phyloP scores from a whole-genome alignment of 2,888 invertebrate genomes.

The Eupeodes latifasciatus region DNA sequence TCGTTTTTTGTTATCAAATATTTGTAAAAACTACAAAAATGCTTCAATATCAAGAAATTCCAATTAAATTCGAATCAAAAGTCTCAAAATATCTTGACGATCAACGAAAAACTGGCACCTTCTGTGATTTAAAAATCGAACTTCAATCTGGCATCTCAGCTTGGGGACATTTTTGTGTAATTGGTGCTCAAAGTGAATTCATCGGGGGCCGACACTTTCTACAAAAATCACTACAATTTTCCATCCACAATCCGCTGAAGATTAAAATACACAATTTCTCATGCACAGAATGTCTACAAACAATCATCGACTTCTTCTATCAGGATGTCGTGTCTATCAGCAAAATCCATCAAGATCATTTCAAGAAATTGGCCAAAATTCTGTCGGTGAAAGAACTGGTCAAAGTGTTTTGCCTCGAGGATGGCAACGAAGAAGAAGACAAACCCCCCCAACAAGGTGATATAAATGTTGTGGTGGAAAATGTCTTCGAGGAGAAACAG shows the following conservation, averaged over 20 bases:
- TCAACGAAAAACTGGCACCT: conserved; percentile 81
- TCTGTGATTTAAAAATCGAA: conserved; percentile 81
- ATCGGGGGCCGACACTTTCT: conserved; percentile 80
- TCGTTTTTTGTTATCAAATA: neutral
- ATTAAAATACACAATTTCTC: conserved; percentile 82
- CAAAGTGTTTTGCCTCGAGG: conserved; percentile 80
- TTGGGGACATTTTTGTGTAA: conserved; percentile 82
- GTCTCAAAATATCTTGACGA: conserved; percentile 82
- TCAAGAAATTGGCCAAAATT: conserved; percentile 81
- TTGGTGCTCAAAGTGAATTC: conserved; percentile 82
- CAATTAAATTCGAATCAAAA: conserved; percentile 80
- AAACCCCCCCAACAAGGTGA: conserved; percentile 62
- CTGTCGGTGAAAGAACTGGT: conserved; percentile 81
- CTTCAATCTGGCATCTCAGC: conserved; percentile 77
- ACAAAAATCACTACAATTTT: conserved; percentile 81
- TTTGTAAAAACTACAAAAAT: conserved; percentile 26
- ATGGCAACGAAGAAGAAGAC: conserved; percentile 58
- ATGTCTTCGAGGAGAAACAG: conserved; percentile 81
- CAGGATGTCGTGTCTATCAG: conserved; percentile 81
- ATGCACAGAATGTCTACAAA: conserved; percentile 81
- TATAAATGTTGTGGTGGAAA: conserved; percentile 77
- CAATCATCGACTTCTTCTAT: conserved; percentile 82
- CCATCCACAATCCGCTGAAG: conserved; percentile 83
- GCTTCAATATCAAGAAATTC: conserved; percentile 62
- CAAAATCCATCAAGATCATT: conserved; percentile 82